Percentiles rank a stretch among this genome's conserved stretches.
Evolutionary conservation across 92 coral and sea anemone species (phyloP).

Genomic region (Phymanthus crucifer): DNA sequence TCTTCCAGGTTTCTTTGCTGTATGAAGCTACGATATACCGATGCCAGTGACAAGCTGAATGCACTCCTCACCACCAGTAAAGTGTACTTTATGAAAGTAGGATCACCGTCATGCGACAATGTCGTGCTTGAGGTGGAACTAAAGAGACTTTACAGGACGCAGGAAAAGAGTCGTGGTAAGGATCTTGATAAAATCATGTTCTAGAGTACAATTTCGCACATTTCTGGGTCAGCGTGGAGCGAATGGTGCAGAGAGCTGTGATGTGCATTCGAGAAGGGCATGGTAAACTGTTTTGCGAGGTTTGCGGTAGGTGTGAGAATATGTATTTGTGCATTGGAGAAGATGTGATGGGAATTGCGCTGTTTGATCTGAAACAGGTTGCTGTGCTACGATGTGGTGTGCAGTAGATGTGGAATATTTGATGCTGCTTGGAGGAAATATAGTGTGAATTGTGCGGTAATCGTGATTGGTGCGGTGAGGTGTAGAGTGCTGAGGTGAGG

Average conservation of each 20-base stretch:
- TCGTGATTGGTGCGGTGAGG: not conserved
- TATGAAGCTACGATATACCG: slow-evolving; percentile 64
- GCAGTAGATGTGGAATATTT: no score
- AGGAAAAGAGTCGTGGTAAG: slow-evolving; percentile 67
- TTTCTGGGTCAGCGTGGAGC: no score
- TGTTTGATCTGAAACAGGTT: not conserved
- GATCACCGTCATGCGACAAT: slow-evolving; percentile 70
- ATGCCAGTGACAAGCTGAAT: slow-evolving; percentile 69
- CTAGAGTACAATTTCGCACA: no score
- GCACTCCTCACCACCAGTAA: slow-evolving; percentile 75
- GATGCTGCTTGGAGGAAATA: not conserved
- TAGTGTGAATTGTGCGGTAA: no score
- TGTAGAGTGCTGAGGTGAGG: not conserved
- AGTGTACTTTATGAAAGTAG: slow-evolving; percentile 77
- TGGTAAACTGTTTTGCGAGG: no score
- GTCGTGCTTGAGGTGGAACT: slow-evolving; percentile 67
- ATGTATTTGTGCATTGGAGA: not conserved
- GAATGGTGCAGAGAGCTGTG: not conserved
- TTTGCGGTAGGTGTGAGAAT: not conserved
- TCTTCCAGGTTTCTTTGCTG: slow-evolving; percentile 75
- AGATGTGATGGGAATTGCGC: not conserved
- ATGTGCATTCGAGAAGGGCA: not conserved
- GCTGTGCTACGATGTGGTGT: not conserved
- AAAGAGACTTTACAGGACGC: slow-evolving; percentile 69
- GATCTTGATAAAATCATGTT: not conserved